Percentiles rank a stretch among this genome's conserved stretches.
Conservation (phyloP, 2,888 invertebrate genomes). For the Adela reaumurella region DNA sequence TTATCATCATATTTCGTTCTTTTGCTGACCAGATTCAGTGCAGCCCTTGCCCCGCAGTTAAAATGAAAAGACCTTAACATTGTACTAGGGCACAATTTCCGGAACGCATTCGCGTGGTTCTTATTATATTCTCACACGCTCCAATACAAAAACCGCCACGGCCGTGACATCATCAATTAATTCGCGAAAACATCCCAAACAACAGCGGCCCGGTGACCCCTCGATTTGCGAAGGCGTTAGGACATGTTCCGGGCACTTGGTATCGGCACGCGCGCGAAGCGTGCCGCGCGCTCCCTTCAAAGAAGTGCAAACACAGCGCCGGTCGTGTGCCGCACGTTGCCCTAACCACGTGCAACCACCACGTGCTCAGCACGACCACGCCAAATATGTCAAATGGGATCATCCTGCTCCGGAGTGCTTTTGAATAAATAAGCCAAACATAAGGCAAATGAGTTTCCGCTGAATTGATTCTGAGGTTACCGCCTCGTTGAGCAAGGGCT, state of each 20-base stretch:
- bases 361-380: not conserved
- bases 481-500: not conserved
- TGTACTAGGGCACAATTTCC: too few species aligned
- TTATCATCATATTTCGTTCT: too few species aligned
- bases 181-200: not conserved
- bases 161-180: not conserved
- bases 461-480: not conserved
- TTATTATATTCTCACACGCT: not conserved
- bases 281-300: slow-evolving; percentile 12
- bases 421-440: not conserved
- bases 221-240: slow-evolving; percentile 2
- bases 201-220: not conserved
- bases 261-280: slow-evolving; percentile 22
- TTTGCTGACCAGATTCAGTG: too few species aligned
- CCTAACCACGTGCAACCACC: not conserved
- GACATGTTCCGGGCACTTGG: slow-evolving; percentile 39
- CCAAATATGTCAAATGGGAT: not conserved
- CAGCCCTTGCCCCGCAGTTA: too few species aligned
- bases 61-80: too few species aligned
- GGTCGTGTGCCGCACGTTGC: not conserved
- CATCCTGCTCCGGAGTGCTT: not conserved
- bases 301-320: not conserved
- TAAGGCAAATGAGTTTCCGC: not conserved
- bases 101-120: too few species aligned
- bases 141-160: not conserved